Conservation (phyloP, 2,888 invertebrate genomes). For the Lymantria dispar region DNA sequence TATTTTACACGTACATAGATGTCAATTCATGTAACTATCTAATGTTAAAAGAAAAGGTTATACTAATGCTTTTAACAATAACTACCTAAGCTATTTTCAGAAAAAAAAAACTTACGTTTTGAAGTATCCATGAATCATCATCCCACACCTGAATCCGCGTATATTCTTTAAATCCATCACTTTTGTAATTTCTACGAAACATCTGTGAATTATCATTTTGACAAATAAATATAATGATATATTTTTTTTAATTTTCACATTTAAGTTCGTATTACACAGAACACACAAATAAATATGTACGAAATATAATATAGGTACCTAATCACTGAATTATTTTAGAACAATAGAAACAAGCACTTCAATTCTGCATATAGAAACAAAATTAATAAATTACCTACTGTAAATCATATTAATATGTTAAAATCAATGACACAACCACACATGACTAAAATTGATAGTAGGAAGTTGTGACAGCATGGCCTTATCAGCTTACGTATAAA, state of each 20-base stretch:
- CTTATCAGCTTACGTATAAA: constrained; percentile 20
- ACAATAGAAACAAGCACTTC: not conserved
- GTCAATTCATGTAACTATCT: too few species aligned
- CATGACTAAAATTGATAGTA: constrained; percentile 15
- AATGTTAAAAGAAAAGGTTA: too few species aligned
- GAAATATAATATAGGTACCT: constrained; percentile 4
- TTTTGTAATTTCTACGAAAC: constrained; percentile 59
- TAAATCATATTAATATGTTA: constrained; percentile 12
- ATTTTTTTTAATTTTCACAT: constrained; percentile 14
- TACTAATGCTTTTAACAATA: too few species aligned
- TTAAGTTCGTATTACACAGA: constrained; percentile 1
- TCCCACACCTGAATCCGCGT: constrained; percentile 55
- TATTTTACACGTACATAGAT: too few species aligned
- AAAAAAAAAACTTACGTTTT: constrained; percentile 36
- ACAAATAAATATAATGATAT: constrained; percentile 16
- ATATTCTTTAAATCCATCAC: constrained; percentile 49
- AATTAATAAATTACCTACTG: not conserved
- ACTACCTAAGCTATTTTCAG: too few species aligned
- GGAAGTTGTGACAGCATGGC: constrained; percentile 5
- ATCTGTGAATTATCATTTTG: constrained; percentile 45
- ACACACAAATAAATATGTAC: constrained; percentile 10
- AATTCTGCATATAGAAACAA: not conserved
- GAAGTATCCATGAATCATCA: constrained; percentile 25
- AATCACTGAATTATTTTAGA: constrained; percentile 5
- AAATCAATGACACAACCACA: constrained; percentile 15